These are phyloP conservation scores for Eurystomus gularis DNA, from an alignment of 2,113 vertebrate genomes.

Conservation along the genomic window DNA sequence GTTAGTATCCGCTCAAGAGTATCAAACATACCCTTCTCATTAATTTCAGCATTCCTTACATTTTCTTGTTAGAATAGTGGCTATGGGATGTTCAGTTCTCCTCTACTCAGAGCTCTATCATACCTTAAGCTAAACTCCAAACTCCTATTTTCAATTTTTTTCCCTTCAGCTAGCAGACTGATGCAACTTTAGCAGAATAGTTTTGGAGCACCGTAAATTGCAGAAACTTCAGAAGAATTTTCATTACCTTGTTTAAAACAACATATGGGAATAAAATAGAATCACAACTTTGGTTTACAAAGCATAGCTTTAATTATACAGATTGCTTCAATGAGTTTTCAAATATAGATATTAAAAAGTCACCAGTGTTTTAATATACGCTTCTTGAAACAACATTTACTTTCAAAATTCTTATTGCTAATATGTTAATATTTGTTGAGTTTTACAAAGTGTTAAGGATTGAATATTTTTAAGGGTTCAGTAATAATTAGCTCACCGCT, in stretches of 20 bases:
- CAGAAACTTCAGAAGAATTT: not conserved
- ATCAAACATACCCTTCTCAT: not conserved
- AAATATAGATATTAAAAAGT: slow-evolving; percentile 40
- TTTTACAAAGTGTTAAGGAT: not conserved
- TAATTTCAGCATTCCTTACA: not conserved
- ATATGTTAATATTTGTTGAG: not conserved
- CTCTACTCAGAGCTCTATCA: not conserved
- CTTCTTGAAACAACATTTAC: slow-evolving; percentile 4
- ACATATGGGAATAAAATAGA: not conserved
- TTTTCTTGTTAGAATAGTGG: not conserved
- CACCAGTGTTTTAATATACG: not conserved
- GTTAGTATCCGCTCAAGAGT: not conserved
- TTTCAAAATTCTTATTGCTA: slow-evolving; percentile 37
- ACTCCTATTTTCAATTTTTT: not conserved
- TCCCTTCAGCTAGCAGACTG: not conserved
- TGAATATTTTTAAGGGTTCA: not conserved
- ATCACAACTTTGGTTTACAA: slow-evolving; percentile 2
- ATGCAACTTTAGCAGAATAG: not conserved
- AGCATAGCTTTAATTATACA: slow-evolving; percentile 50
- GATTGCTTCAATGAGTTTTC: not conserved
- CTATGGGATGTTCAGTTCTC: not conserved
- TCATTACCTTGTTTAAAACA: not conserved
- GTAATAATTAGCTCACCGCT: not conserved
- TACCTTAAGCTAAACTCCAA: not conserved
- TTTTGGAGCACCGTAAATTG: not conserved